Conservation (phyloP, 2,797 vertebrate genomes). For the Onychomys arenicola region DNA sequence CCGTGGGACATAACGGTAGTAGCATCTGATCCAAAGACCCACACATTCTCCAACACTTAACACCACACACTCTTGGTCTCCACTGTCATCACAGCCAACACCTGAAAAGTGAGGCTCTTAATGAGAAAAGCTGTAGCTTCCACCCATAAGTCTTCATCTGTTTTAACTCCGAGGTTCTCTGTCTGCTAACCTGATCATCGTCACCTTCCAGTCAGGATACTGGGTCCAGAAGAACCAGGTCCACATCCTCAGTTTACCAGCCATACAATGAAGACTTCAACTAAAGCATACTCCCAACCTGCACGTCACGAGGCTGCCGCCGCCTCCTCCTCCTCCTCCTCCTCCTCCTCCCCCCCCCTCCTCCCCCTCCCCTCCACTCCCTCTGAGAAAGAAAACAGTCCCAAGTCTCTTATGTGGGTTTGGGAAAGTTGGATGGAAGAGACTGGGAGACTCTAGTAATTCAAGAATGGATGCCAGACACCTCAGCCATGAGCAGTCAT, state of each 20-base stretch:
- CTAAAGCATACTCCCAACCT: background rate
- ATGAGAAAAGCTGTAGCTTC: background rate
- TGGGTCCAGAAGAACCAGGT: background rate
- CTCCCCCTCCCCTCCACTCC: background rate
- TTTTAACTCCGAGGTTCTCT: background rate
- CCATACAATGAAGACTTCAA: background rate
- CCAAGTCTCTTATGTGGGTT: background rate
- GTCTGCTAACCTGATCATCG: accelerated
- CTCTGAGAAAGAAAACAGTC: background rate
- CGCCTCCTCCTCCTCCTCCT: background rate
- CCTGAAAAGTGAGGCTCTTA: background rate
- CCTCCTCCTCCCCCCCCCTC: background rate
- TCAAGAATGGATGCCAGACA: slow-evolving; percentile 59
- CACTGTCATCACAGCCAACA: background rate
- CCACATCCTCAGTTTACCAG: background rate
- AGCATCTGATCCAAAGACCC: background rate
- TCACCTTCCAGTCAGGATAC: background rate
- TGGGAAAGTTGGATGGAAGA: background rate
- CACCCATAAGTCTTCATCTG: background rate
- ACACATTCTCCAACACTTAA: background rate
- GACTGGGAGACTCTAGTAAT: background rate
- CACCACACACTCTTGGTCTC: background rate
- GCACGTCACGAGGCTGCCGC: background rate
- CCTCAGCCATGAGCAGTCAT: background rate
- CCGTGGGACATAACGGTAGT: background rate